Evolutionary conservation across 2,797 vertebrate species (phyloP), one percentile per base, ranked within the genome.

Genomic region (Diplodus sargus): DNA sequence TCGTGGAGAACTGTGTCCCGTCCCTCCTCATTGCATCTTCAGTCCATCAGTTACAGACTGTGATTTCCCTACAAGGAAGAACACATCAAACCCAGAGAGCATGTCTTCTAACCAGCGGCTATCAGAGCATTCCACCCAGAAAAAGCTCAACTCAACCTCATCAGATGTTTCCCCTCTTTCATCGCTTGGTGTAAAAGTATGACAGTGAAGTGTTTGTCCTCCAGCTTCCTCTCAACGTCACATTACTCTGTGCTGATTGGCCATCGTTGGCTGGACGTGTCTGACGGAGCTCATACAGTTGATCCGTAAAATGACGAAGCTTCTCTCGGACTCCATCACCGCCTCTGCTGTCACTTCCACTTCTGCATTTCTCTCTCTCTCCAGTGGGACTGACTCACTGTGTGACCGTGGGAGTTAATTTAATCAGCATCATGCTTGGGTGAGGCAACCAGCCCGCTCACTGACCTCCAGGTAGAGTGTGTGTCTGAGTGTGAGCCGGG

Each of bases 371-470:
- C 58, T 67, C 82, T 84, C 75, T 42, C 28, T 68, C 65, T 85
- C 34, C 71, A 23, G 76, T 74, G 58, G 82, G 83, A 83, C 70
- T 85, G 79, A 83, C 79, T n/a, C n/a, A 59, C 42, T 58, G 67
- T 82, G 67, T 74, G 80, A 70, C 66, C 69, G 56, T 68, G 76
- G 78, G 68, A 74, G 70, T 75, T 77, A 62, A 87, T 90, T 81
- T 83, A 89, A 91, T 89, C 83, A 91, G 76, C 62, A 79, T 80
- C 74, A 65, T 85, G 87, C 79, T 86, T 74, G 53, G 59, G 75
- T 59, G 78, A 85, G 69, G 47, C 62, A 71, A 52, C 59, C 77
- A 64, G 70, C 83, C 76, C 70, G 78, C 72, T 86, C 59, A 30
- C 66, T 89, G 83, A 88, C 87, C 86, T 81, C 81, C 34, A 83